Percentiles rank a stretch among this genome's conserved stretches.
Conservation (phyloP, 2,113 vertebrate species). For the Galeopterus variegatus region DNA sequence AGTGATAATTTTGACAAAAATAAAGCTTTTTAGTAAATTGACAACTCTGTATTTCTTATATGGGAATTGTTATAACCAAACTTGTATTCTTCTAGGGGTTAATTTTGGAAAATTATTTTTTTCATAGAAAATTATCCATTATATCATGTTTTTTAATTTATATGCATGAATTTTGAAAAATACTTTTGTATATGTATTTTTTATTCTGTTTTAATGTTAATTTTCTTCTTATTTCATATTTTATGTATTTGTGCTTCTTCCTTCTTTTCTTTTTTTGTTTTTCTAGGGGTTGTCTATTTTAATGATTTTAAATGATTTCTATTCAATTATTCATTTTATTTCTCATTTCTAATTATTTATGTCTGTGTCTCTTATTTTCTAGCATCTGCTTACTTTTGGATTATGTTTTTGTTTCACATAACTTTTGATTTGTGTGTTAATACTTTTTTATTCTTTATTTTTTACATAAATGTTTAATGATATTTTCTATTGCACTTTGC, state of each 20-base stretch:
- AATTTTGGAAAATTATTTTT: neutral
- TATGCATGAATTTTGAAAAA: neutral
- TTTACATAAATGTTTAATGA: neutral
- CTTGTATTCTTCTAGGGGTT: neutral
- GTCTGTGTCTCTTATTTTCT: neutral
- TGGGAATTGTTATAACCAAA: neutral
- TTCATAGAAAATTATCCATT: neutral
- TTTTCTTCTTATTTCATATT: neutral
- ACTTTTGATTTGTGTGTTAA: neutral
- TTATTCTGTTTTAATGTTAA: neutral
- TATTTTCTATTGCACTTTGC: neutral
- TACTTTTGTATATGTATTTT: neutral
- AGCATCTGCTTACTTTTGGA: neutral
- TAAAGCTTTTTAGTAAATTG: neutral
- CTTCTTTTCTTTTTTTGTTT: neutral
- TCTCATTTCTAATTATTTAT: neutral
- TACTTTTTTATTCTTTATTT: neutral
- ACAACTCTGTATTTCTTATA: neutral
- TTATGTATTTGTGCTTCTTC: neutral
- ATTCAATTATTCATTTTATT: neutral
- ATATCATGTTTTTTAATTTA: neutral
- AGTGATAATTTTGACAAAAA: neutral
- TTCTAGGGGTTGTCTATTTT: neutral
- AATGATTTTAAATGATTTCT: neutral
- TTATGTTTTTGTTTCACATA: neutral